Evolutionary conservation across 1,140 invertebrate genomes (phyloP).

Genomic region (Atta colombica): DNA sequence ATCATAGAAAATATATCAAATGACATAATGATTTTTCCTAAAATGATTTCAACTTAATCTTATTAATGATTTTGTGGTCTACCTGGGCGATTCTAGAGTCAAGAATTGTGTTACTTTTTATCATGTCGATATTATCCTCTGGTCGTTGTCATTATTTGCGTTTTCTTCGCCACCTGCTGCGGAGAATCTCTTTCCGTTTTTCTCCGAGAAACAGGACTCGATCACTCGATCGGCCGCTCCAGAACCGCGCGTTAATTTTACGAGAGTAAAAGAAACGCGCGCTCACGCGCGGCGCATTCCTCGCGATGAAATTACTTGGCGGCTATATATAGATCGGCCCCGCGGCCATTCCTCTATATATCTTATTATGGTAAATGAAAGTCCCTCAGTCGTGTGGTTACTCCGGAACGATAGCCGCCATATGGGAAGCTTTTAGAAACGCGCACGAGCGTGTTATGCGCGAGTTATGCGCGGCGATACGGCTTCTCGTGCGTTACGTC

Average conservation of each 20-base stretch:
- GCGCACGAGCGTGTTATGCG: slow-evolving; percentile 18
- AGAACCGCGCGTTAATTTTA: slow-evolving; percentile 12
- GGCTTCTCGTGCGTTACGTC: slow-evolving; percentile 20
- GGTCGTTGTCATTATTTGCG: not conserved
- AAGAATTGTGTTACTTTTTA: not conserved
- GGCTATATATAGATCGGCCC: slow-evolving; percentile 41
- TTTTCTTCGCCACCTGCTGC: not conserved
- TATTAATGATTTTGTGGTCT: too few relatives aligned
- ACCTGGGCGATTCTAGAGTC: too few relatives aligned
- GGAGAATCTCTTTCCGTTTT: not conserved
- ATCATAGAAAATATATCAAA: too few relatives aligned
- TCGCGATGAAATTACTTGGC: slow-evolving; percentile 32
- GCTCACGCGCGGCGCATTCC: slow-evolving; percentile 5
- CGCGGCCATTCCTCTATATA: slow-evolving; percentile 41
- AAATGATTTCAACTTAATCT: too few relatives aligned
- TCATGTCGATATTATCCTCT: not conserved
- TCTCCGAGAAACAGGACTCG: not conserved
- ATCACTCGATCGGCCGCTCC: not conserved
- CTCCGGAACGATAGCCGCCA: slow-evolving; percentile 38
- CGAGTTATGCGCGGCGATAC: not conserved
- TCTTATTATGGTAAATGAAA: slow-evolving; percentile 60
- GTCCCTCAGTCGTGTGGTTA: not conserved
- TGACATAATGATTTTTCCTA: too few relatives aligned
- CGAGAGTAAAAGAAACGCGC: slow-evolving; percentile 6
- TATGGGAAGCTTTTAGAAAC: slow-evolving; percentile 61